Percentiles rank a stretch among this genome's conserved stretches.
Evolutionary conservation across 1,140 invertebrate species (phyloP).

Genomic region (Hyposmocoma kahamanoa): DNA sequence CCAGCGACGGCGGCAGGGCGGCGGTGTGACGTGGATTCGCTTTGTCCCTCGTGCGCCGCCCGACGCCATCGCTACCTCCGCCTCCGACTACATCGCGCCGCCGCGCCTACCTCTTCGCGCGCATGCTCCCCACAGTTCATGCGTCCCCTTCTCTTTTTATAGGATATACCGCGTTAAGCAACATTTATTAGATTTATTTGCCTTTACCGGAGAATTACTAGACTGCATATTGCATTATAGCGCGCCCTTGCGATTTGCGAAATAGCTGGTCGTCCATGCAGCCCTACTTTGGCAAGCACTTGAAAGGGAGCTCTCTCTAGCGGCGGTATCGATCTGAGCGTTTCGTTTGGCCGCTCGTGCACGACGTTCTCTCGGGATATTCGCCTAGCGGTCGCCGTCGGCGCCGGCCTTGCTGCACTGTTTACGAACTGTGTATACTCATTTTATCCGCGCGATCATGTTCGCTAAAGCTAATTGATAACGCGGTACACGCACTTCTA

Average conservation of each 20-base stretch:
- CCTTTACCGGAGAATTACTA: too few relatives aligned
- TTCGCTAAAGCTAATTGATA: slow-evolving; percentile 55
- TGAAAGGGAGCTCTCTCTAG: slow-evolving; percentile 50
- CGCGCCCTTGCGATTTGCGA: background rate
- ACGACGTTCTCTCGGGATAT: slow-evolving; percentile 62
- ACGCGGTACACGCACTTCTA: slow-evolving; percentile 39
- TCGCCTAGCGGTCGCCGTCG: slow-evolving; percentile 61
- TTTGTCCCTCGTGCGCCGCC: slow-evolving; percentile 42
- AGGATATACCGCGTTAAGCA: too few relatives aligned
- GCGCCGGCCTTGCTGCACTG: slow-evolving; percentile 60
- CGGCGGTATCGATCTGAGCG: slow-evolving; percentile 59
- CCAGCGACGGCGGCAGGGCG: background rate
- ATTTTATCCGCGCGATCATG: slow-evolving; percentile 56
- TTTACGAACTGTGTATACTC: slow-evolving; percentile 54
- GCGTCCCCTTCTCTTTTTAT: too few relatives aligned
- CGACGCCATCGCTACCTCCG: slow-evolving; percentile 32
- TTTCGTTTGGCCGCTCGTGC: slow-evolving; percentile 56
- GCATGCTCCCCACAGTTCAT: slow-evolving; percentile 47
- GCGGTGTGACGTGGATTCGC: slow-evolving; percentile 34
- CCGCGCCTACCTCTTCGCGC: slow-evolving; percentile 47
- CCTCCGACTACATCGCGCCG: slow-evolving; percentile 34
- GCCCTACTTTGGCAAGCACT: slow-evolving; percentile 36
- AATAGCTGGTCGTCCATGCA: slow-evolving; percentile 8
- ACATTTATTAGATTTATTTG: too few relatives aligned
- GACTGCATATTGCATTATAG: too few relatives aligned